Base-by-base conservation (phyloP, 2,797 vertebrate genomes). In the Gobionotothen gibberifrons region DNA sequence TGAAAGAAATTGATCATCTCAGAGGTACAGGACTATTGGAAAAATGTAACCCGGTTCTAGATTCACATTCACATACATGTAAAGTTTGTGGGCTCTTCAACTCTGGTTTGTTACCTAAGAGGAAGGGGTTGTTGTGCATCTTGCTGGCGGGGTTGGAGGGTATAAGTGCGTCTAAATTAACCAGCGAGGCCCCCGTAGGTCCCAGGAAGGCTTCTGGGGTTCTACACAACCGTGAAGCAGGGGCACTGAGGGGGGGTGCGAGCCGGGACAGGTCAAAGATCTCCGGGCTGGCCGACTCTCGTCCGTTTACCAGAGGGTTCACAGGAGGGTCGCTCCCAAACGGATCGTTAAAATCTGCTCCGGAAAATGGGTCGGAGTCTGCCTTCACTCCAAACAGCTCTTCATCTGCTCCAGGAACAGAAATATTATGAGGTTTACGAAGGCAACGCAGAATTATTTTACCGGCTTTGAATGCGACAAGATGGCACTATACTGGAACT, bases 131-230 rank as follows among this genome's bases (percentile, higher is more conserved):
- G 77, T 94, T 96, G 60, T 93, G 94, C 49, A 0, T 89, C 89
- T 96, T 98, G 77, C 85, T 80, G 0, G 93, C 89, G 0, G 89
- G 89, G 44, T 95, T 94, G 2, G 87, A 39, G 6, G 95, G 88
- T 10, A 98, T 96, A 70, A 99, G 88, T 3, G 96, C 92, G 36
- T 98, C 97, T 79, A 98, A 91, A 85, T 98, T 99, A 82, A 98
- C 96, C 84, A 99, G 87, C 0, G 96, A 97, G 70, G 96, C 97
- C 54, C 97, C 97, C 0, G 95, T 96, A 1, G 97, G 95, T 22
- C 96, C 97, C 26, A 99, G 93, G 85, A 99, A 98, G 9, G 96
- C 92, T 82, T 98, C 97, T 0, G 97, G 97, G 40, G 96, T 98
- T 69, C 94, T 93, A 84, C 95, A 96, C 52, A 94, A 79, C 54